Evolutionary conservation across 2,888 invertebrate species (phyloP), one percentile per base, ranked within the genome.

Genomic region (Steinernema scapterisci): DNA sequence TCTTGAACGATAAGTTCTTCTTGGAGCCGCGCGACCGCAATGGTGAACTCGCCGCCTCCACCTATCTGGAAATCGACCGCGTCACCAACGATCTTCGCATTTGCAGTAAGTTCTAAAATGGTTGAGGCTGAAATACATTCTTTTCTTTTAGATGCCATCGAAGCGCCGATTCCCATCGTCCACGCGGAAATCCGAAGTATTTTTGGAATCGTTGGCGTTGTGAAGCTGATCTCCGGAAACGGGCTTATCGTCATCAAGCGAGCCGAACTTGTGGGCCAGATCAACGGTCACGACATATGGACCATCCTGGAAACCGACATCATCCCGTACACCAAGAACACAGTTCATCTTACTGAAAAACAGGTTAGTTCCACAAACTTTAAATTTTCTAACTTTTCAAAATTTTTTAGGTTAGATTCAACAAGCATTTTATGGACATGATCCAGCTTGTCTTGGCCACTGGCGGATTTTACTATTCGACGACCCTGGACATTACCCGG

Each of bases 401-500:
- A 16, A n/a, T 25, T 73, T 73, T 75, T 19, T 70, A 86, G 82
- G 73, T 75, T 1, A 76, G 92, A 80, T 93, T 94, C 88, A 95
- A 97, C 89, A 91, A 91, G 78, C 91, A 91, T 5, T 97, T 97
- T 87, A 89, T 95, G 84, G 91, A 91, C 6, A 94, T 99, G 94
- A 87, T 97, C 13, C 92, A 93, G 76, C 90, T 91, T 76, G 92
- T 94, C 0, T 90, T 99, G 73, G 91, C 92, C 48, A 93, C 93
- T 0, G 94, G 95, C 0, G 92, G 92, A 84, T 93, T 94, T 83
- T 99, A 96, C 89, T 97, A 94, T 90, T 96, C 95, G 19, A 94
- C 95, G 85, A 93, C 93, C 0, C 95, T 94, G 87, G 97, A 99
- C 89, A 89, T 99, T 74, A 94, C 95, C 27, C 95, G 96, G 88